Conservation (phyloP, 2,888 invertebrate genomes). For the Hydropsyche betteni region DNA sequence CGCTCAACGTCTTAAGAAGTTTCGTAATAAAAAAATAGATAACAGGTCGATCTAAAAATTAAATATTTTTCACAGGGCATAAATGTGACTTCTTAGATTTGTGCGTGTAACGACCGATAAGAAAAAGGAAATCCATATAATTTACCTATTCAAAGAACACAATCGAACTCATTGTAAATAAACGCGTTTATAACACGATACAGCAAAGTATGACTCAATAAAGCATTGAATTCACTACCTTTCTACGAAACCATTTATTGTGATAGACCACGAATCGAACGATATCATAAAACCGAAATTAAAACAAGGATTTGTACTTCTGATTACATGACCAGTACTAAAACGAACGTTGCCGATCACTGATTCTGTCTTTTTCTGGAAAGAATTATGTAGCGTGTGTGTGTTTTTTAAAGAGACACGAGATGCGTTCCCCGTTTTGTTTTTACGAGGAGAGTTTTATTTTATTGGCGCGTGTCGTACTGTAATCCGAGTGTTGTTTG, state of each 20-base stretch:
- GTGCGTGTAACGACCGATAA: no score
- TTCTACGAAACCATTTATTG: not conserved
- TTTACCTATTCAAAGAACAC: no score
- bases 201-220: no score
- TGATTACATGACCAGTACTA: not conserved
- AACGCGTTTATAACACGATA: no score
- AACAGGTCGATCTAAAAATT: no score
- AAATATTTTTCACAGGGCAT: no score
- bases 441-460: constrained; percentile 20
- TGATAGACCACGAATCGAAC: not conserved
- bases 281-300: not conserved
- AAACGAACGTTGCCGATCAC: not conserved
- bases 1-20: no score
- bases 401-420: constrained; percentile 23
- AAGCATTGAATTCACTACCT: not conserved
- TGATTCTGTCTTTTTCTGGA: not conserved
- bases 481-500: constrained; percentile 12
- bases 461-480: constrained; percentile 21
- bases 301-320: not conserved
- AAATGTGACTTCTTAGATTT: no score
- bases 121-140: no score
- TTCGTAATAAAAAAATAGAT: no score
- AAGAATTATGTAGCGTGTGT: not conserved
- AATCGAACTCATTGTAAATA: no score
- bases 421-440: constrained; percentile 14